Percentiles rank a stretch among this genome's conserved stretches.
These are phyloP conservation scores for Boleophthalmus pectinirostris DNA, from an alignment of 2,113 vertebrate genomes.

Conservation along the genomic window DNA sequence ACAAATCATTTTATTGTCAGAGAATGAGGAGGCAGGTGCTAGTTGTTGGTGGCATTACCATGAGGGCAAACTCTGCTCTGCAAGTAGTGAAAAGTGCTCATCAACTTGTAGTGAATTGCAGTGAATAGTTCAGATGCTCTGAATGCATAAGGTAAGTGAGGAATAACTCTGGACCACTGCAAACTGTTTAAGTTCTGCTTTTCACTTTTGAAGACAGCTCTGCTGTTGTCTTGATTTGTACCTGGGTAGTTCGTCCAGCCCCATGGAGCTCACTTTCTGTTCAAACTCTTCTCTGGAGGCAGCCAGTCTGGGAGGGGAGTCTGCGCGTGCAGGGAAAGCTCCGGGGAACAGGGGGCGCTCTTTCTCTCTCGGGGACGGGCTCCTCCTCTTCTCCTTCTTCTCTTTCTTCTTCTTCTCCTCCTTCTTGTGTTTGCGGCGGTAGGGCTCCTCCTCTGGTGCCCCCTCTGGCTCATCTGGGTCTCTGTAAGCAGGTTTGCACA, in stretches of 20 bases:
- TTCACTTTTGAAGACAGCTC: too few species aligned
- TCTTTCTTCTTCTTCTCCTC: conserved; percentile 89
- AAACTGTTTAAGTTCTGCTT: too few species aligned
- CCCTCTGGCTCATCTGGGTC: conserved; percentile 80
- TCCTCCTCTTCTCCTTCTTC: conserved; percentile 80
- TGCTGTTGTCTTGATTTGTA: conserved; percentile 11
- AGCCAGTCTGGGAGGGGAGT: conserved; percentile 73
- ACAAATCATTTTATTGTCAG: too few species aligned
- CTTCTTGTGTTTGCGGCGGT: conserved; percentile 91
- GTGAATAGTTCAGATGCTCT: too few species aligned
- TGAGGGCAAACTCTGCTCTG: too few species aligned
- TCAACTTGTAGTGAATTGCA: too few species aligned
- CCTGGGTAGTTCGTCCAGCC: conserved; percentile 78
- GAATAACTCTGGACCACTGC: too few species aligned
- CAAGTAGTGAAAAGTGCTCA: too few species aligned
- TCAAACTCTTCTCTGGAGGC: conserved; percentile 90
- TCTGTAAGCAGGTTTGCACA: conserved; percentile 33
- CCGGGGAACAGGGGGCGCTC: conserved; percentile 80
- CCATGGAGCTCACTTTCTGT: conserved; percentile 82
- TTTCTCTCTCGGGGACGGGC: conserved; percentile 81
- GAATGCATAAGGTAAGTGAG: too few species aligned
- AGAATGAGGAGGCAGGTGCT: too few species aligned
- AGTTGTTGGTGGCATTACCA: too few species aligned
- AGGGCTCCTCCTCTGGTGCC: conserved; percentile 83
- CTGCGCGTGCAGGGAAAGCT: conserved; percentile 72